Evolutionary conservation across 2,797 vertebrate genomes (phyloP).

Genomic region (Danio albolineatus): DNA sequence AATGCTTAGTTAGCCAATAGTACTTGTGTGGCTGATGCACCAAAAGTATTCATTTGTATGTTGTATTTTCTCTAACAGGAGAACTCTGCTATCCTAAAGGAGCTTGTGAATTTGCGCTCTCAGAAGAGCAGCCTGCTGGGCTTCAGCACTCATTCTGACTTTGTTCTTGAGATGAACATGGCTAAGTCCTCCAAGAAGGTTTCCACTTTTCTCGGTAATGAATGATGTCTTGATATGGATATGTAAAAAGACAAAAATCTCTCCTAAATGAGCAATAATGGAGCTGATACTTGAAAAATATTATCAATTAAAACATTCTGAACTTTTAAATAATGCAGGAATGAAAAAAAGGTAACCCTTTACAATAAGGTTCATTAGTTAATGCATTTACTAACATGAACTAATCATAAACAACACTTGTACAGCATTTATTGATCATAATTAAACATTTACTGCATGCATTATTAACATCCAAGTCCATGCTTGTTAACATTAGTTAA

Average conservation of each 20-base stretch:
- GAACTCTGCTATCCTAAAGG: conserved; percentile 90
- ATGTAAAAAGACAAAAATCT: neutral
- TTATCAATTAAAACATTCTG: too few relatives aligned
- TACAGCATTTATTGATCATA: too few relatives aligned
- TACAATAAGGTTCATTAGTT: too few relatives aligned
- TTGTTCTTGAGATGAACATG: conserved; percentile 99
- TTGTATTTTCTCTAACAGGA: conserved; percentile 76
- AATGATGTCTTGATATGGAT: neutral
- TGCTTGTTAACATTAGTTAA: too few relatives aligned
- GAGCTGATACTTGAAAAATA: neutral
- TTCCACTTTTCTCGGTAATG: conserved; percentile 87
- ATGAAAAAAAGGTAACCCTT: too few relatives aligned
- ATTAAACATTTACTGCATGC: too few relatives aligned
- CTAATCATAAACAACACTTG: too few relatives aligned
- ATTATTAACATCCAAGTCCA: too few relatives aligned
- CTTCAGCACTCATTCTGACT: conserved; percentile 91
- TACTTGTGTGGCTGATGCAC: too few relatives aligned
- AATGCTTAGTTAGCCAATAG: neutral
- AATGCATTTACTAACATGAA: too few relatives aligned
- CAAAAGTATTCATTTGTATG: neutral
- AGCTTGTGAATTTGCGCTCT: conserved; percentile 88
- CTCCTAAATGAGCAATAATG: neutral
- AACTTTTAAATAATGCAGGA: too few relatives aligned
- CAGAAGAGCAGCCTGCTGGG: conserved; percentile 87
- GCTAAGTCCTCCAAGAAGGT: conserved; percentile 87